These are phyloP conservation scores for Germaria angustata DNA, from an alignment of 2,888 invertebrate species.

Conservation along the genomic window DNA sequence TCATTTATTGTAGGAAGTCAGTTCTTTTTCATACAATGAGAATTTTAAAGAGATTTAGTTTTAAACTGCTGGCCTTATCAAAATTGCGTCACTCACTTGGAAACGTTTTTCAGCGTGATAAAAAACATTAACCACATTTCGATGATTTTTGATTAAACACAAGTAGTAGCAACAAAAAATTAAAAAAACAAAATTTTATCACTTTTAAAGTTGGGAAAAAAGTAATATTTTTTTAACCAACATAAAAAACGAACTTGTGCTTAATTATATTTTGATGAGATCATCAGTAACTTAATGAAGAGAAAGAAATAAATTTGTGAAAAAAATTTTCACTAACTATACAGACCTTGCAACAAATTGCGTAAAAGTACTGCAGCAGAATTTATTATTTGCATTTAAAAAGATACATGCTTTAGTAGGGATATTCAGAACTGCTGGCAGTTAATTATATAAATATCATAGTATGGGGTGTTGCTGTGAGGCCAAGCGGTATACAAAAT, in stretches of 20 bases:
- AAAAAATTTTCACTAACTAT: conserved; percentile 20
- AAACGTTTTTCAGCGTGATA: not conserved
- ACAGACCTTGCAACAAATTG: conserved; percentile 53
- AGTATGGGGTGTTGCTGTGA: too few relatives aligned
- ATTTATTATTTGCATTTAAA: not conserved
- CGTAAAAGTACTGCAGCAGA: conserved; percentile 6
- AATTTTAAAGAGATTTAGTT: not conserved
- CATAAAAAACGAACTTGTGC: conserved; percentile 14
- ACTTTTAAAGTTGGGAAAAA: conserved; percentile 24
- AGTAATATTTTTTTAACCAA: not conserved
- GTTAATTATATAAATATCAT: too few relatives aligned
- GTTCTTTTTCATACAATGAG: not conserved
- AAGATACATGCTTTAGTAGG: not conserved
- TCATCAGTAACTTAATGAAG: conserved; percentile 46
- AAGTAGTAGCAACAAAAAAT: conserved; percentile 28
- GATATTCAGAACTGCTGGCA: not conserved
- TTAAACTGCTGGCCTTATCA: not conserved
- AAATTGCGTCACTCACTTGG: not conserved
- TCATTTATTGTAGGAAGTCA: not conserved
- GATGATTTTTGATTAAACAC: not conserved
- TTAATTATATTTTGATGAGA: conserved; percentile 60
- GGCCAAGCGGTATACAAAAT: too few relatives aligned
- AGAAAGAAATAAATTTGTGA: not conserved
- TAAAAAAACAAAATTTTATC: conserved; percentile 45
- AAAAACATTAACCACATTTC: not conserved